Percentiles rank a stretch among this genome's conserved stretches.
Conservation (phyloP, 2,888 invertebrate genomes). For the Parapristionchus giblindavisi region DNA sequence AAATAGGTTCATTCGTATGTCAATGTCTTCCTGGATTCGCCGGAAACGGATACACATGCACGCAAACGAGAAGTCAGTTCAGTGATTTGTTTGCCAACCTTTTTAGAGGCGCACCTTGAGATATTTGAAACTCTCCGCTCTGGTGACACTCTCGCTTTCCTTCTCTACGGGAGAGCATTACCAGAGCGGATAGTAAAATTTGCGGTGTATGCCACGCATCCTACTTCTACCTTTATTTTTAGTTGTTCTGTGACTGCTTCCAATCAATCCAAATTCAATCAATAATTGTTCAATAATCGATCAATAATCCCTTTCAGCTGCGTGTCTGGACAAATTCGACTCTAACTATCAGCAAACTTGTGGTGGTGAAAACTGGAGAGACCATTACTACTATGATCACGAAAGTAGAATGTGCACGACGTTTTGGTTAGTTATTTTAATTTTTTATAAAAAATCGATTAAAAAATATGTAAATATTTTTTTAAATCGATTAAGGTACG, state of each 20-base stretch:
- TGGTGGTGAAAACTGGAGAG: conserved; percentile 60
- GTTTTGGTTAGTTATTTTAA: conserved; percentile 27
- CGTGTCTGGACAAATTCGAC: conserved; percentile 65
- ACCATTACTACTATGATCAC: conserved; percentile 63
- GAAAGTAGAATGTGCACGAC: conserved; percentile 51
- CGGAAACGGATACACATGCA: conserved; percentile 67
- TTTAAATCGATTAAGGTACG: conserved; percentile 54
- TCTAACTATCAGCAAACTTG: conserved; percentile 59
- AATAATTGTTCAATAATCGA: no score
- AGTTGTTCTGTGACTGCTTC: no score
- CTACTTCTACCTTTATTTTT: no score
- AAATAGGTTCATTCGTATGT: conserved; percentile 60
- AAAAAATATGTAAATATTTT: not conserved
- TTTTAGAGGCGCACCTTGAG: no score
- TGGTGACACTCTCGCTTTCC: no score
- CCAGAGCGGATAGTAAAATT: no score
- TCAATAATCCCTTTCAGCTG: conserved; percentile 55
- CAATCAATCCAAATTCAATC: no score
- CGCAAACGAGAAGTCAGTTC: conserved; percentile 54
- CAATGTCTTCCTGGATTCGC: conserved; percentile 62
- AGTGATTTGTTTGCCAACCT: not conserved
- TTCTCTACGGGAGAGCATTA: no score
- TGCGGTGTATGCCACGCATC: no score
- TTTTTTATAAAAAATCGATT: no score
- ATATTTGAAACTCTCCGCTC: no score